These are phyloP conservation scores for Myrmecobius fasciatus DNA, from an alignment of 2,113 vertebrate species.

Conservation along the genomic window DNA sequence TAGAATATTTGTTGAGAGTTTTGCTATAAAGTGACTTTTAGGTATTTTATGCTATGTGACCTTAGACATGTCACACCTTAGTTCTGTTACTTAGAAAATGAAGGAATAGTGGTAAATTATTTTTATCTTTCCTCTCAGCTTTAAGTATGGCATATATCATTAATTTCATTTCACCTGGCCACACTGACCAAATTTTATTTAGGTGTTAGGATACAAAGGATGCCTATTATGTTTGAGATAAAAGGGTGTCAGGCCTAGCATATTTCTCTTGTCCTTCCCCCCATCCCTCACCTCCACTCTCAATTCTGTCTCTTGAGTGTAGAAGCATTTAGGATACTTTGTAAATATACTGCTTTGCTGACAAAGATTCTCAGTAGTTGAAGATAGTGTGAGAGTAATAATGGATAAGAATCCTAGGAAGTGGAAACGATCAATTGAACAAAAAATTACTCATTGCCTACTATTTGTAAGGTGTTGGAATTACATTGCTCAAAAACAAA, in stretches of 20 bases:
- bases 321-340: background rate
- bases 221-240: background rate
- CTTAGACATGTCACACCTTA: background rate
- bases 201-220: background rate
- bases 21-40: background rate
- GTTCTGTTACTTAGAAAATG: background rate
- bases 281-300: background rate
- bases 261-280: background rate
- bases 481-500: background rate
- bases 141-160: background rate
- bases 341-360: background rate
- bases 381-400: background rate
- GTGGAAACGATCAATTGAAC: background rate
- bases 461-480: background rate
- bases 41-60: background rate
- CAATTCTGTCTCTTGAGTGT: background rate
- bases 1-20: conserved; percentile 26
- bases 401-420: conserved; percentile 13
- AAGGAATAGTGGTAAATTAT: background rate
- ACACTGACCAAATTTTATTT: background rate
- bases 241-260: background rate
- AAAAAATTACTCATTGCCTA: background rate
- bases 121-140: background rate
- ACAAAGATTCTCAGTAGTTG: background rate
- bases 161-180: background rate